Percentiles rank a stretch among this genome's conserved stretches.
Conservation (phyloP, 37 sponge, comb jelly and placozoan genomes). For the Cliona cf. orientalis region DNA sequence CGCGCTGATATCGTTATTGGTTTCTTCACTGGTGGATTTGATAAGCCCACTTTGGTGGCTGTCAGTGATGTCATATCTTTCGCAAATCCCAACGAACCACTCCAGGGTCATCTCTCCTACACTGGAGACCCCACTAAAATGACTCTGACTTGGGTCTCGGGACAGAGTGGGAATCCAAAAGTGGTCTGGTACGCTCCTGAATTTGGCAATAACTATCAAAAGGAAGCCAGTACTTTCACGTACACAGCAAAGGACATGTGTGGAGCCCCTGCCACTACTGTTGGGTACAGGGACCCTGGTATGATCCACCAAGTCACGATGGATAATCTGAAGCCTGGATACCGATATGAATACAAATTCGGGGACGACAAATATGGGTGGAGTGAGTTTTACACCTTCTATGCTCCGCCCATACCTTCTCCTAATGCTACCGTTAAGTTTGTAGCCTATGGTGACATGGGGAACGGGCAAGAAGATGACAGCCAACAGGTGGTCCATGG, state of each 20-base stretch:
- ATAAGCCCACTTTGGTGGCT: conserved; percentile 6
- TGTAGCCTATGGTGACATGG: too few species aligned
- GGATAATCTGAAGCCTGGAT: conserved; percentile 36
- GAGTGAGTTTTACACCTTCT: too few species aligned
- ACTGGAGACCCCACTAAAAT: conserved; percentile 29
- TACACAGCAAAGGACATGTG: conserved; percentile 78
- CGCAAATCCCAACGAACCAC: conserved; percentile 59
- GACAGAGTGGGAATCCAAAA: too few species aligned
- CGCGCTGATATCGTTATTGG: conserved; percentile 21
- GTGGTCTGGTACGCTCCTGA: too few species aligned
- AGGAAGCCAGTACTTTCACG: conserved; percentile 36
- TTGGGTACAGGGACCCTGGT: conserved; percentile 70
- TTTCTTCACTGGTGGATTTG: conserved; percentile 25
- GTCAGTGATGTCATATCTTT: conserved; percentile 42
- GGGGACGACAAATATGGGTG: conserved; percentile 48
- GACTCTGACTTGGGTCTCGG: too few species aligned
- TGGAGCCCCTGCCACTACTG: conserved; percentile 64
- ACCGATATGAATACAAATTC: conserved; percentile 42
- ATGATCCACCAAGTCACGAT: conserved; percentile 41
- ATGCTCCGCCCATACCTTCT: too few species aligned
- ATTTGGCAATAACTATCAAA: neutral
- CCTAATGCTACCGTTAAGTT: too few species aligned
- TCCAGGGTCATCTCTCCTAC: conserved; percentile 58
- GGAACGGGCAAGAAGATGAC: conserved; percentile 40
- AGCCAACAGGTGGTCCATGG: conserved; percentile 14